Evolutionary conservation across 2,797 vertebrate genomes (phyloP).

Genomic region (Varecia variegata): DNA sequence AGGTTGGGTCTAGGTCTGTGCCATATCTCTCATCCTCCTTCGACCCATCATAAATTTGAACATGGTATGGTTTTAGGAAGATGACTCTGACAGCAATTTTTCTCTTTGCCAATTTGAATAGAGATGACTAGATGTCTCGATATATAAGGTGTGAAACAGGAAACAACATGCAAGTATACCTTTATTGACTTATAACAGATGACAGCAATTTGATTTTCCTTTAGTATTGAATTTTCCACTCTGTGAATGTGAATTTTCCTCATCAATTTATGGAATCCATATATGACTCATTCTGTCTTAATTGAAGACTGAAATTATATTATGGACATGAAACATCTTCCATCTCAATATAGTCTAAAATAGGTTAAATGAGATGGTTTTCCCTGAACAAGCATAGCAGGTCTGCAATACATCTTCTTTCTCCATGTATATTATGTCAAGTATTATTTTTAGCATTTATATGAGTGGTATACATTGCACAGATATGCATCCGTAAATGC

Average conservation of each 20-base stretch:
- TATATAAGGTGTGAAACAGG: neutral
- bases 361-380: slow-evolving; percentile 48
- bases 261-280: slow-evolving; percentile 4
- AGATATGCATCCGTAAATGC: neutral
- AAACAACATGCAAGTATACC: neutral
- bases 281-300: slow-evolving; percentile 44
- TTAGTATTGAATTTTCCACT: slow-evolving; percentile 28
- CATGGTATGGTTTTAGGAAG: neutral
- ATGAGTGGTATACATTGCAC: neutral
- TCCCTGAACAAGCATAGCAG: neutral
- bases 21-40: neutral
- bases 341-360: slow-evolving; percentile 13
- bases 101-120: slow-evolving; percentile 7
- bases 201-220: slow-evolving; percentile 19
- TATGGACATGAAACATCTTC: slow-evolving; percentile 45
- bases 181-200: slow-evolving; percentile 39
- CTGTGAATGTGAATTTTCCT: slow-evolving; percentile 29
- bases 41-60: neutral
- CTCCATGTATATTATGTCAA: neutral
- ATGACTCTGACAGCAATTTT: slow-evolving; percentile 1
- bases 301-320: slow-evolving; percentile 43
- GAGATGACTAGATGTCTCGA: neutral
- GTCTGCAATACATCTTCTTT: slow-evolving; percentile 11
- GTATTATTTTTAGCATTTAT: slow-evolving; percentile 44
- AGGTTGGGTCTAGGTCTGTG: neutral